Conservation (phyloP, 2,888 invertebrate genomes). For the Eupithecia insigniata region DNA sequence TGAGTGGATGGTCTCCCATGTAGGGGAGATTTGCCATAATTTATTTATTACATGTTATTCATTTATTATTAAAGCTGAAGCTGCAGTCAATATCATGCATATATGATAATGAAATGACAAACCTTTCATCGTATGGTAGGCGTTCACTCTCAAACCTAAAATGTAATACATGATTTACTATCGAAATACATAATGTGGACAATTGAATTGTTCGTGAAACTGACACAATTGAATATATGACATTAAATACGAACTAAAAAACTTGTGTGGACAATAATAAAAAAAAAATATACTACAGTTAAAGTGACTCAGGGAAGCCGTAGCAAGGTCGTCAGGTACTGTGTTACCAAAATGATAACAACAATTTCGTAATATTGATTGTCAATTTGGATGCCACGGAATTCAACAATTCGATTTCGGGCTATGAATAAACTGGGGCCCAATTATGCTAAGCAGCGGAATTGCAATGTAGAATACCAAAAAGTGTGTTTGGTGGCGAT, state of each 20-base stretch:
- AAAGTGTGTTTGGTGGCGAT: not conserved
- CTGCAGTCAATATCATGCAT: conserved; percentile 32
- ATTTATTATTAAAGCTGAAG: not conserved
- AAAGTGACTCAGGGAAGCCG: not conserved
- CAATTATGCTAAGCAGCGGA: not conserved
- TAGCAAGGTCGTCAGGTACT: not conserved
- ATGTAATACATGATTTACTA: conserved; percentile 39
- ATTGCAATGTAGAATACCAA: not conserved
- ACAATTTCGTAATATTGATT: not conserved
- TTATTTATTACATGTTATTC: not conserved
- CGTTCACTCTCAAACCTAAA: conserved; percentile 69
- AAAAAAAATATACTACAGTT: not conserved
- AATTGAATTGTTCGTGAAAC: not conserved
- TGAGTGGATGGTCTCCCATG: too few relatives aligned
- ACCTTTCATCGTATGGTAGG: conserved; percentile 75
- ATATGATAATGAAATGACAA: conserved; percentile 55
- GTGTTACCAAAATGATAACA: not conserved
- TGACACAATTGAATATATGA: not conserved
- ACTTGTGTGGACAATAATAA: not conserved
- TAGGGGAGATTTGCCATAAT: too few relatives aligned
- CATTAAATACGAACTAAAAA: not conserved
- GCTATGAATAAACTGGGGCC: not conserved
- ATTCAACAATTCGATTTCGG: not conserved
- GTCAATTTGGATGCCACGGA: not conserved
- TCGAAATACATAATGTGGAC: not conserved